Evolutionary conservation across 2,113 vertebrate genomes (phyloP), one percentile per base, ranked within the genome.

Genomic region (Rana temporaria): DNA sequence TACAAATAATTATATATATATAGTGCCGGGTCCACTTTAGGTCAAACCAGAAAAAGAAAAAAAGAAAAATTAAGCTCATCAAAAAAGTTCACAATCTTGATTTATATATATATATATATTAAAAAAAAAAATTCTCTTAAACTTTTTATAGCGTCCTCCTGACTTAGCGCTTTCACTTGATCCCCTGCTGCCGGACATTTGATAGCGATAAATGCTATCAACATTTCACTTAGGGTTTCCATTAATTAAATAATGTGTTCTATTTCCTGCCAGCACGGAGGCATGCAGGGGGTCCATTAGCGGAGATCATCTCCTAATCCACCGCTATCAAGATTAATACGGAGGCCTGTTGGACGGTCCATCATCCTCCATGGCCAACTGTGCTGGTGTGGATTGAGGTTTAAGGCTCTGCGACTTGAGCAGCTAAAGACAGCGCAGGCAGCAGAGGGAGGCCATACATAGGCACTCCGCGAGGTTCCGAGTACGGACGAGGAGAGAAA

Each of bases 191-290:
- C 79, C 12, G 59, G 55, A 6, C 14, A 63, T 63, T 38, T 32
- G 24, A 56, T 65, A 18, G 24, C 4, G 48, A 65, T 18, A 73
- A 56, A 72, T 70, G 15, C 59, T n/a, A 19, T 18, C 6, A 48
- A 48, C 52, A 57, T 79, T 57, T 79, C 65, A 68, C 17, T 48
- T 81, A 52, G 55, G 69, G 73, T 73, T 73, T 73, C 62, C 59
- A 81, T 72, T 81, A 81, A 81, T 63, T 24, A 72, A 73, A 59
- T 26, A 81, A 81, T 64, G 59, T 18, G 18, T 26, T 73, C 42
- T 32, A 56, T 63, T 65, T 56, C 69, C 30, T 63, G 17, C 11
- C 79, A 15, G 20, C 9, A 19, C 11, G 18, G 60, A 72, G 24
- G 59, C 68, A 63, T 24, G 69, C 24, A n/a, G n/a, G 42, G 70